phyloP scores from a whole-genome alignment of 2,797 vertebrate species.

The Pangasius djambal region DNA sequence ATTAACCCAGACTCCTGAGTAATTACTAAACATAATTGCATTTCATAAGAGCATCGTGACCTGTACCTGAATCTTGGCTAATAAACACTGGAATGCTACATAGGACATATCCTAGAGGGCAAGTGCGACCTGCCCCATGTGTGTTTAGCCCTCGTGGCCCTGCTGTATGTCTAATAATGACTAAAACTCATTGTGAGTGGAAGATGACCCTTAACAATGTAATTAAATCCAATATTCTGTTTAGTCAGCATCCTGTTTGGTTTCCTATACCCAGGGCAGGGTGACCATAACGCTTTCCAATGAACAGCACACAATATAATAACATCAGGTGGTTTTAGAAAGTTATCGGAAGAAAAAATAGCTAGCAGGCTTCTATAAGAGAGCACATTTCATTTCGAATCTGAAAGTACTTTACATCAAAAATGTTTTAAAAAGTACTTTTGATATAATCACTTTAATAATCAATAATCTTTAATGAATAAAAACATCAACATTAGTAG shows the following conservation, averaged over 20 bases:
- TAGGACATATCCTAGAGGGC: not conserved
- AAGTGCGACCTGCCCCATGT: not conserved
- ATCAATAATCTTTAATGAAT: not conserved
- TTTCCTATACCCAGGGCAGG: not conserved
- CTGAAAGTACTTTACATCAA: not conserved
- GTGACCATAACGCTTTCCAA: not conserved
- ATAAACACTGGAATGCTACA: not conserved
- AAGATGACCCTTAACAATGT: not conserved
- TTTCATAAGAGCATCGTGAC: not conserved
- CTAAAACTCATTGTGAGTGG: not conserved
- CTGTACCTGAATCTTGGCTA: not conserved
- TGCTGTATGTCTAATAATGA: not conserved
- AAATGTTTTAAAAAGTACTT: not conserved
- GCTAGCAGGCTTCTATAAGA: not conserved
- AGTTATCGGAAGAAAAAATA: not conserved
- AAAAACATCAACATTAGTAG: not conserved
- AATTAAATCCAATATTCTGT: not conserved
- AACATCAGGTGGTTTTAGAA: not conserved
- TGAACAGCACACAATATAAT: not conserved
- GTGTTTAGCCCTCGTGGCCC: not conserved
- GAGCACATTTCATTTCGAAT: not conserved
- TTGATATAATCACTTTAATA: not conserved
- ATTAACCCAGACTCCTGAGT: not conserved
- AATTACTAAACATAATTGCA: slow-evolving; percentile 13
- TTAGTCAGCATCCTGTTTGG: not conserved